Evolutionary conservation across 2,113 vertebrate genomes (phyloP).

Genomic region (Paedocypris sp.): DNA sequence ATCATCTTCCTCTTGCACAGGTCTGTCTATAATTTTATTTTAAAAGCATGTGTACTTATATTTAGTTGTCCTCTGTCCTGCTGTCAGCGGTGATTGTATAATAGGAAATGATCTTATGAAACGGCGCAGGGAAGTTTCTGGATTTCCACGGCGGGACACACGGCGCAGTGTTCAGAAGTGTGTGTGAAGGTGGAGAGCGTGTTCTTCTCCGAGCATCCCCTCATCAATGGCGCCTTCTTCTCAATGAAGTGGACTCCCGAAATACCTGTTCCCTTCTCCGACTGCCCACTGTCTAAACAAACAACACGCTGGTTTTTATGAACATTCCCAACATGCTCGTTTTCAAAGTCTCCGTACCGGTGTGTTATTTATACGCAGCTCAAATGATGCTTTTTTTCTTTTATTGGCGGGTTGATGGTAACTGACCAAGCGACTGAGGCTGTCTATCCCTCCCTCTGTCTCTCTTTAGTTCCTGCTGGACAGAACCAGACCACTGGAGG

Average conservation of each 20-base stretch:
- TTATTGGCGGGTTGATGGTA: constrained; percentile 8
- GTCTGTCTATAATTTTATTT: too few species aligned
- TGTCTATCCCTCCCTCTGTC: not conserved
- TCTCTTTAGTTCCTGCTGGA: constrained; percentile 53
- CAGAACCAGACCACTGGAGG: constrained; percentile 56
- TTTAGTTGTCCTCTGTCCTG: not conserved
- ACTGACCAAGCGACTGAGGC: not conserved
- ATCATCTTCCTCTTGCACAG: too few species aligned
- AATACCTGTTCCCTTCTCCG: constrained; percentile 25
- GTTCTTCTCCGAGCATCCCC: constrained; percentile 3
- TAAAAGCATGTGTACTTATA: too few species aligned
- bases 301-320: constrained; percentile 54
- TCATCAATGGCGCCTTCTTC: constrained; percentile 28
- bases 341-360: constrained; percentile 35
- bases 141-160: not conserved
- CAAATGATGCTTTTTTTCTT: constrained; percentile 25
- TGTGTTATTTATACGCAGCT: constrained; percentile 37
- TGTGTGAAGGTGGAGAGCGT: not conserved
- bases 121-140: not conserved
- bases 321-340: constrained; percentile 30
- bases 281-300: constrained; percentile 58
- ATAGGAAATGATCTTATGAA: not conserved
- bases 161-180: not conserved
- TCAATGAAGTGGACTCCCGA: constrained; percentile 29
- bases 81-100: not conserved